Percentiles rank a stretch among this genome's conserved stretches.
Conservation (phyloP, 1,140 invertebrate genomes). For the Brachystomella parvula region DNA sequence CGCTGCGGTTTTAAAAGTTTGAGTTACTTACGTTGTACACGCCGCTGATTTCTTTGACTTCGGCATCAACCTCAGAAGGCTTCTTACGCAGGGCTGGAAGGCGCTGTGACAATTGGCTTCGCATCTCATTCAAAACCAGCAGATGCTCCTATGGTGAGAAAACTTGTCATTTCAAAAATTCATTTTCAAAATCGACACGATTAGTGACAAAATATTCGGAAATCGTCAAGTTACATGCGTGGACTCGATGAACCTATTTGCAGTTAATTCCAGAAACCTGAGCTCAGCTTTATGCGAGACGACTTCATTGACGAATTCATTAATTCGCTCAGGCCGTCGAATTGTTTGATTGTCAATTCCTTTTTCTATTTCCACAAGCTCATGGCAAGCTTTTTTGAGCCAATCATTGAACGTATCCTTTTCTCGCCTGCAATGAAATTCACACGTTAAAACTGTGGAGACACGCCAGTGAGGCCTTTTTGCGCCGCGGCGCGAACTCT, state of each 20-base stretch:
- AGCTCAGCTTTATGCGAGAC: slow-evolving; percentile 89
- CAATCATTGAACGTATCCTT: slow-evolving; percentile 70
- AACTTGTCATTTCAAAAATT: neutral
- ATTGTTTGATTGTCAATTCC: slow-evolving; percentile 55
- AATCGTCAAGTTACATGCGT: slow-evolving; percentile 57
- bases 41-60: slow-evolving; percentile 51
- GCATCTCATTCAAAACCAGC: slow-evolving; percentile 68
- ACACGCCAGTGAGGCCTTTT: too few species aligned
- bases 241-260: slow-evolving; percentile 87
- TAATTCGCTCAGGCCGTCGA: slow-evolving; percentile 55
- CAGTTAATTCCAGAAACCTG: slow-evolving; percentile 84
- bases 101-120: slow-evolving; percentile 67
- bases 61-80: slow-evolving; percentile 59
- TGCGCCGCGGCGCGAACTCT: too few species aligned
- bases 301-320: slow-evolving; percentile 84
- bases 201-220: neutral
- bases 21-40: slow-evolving; percentile 59
- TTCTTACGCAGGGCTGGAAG: slow-evolving; percentile 64
- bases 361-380: slow-evolving; percentile 75
- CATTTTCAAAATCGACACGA: neutral
- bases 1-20: too few species aligned
- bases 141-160: slow-evolving; percentile 57
- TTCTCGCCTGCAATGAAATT: slow-evolving; percentile 57
- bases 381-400: slow-evolving; percentile 67
- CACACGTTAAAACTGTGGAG: slow-evolving; percentile 3